These are phyloP conservation scores for Lepilemur septentrionalis DNA, from an alignment of 2,797 vertebrate species.

Conservation along the genomic window DNA sequence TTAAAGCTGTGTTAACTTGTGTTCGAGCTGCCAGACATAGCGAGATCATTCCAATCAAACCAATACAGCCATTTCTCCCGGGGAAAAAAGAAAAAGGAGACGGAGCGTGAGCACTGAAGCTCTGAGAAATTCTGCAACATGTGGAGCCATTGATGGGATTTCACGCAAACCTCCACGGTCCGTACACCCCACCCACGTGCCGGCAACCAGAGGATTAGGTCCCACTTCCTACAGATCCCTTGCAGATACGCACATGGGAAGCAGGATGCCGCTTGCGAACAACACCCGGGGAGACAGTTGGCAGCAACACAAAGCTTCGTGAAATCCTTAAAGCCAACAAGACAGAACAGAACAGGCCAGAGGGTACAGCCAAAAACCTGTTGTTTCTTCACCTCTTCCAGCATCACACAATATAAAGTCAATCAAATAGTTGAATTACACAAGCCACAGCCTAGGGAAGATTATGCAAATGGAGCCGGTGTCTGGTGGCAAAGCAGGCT, in stretches of 20 bases:
- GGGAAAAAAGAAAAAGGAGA: no score
- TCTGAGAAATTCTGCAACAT: neutral
- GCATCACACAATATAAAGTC: neutral
- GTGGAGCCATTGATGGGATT: constrained; percentile 26
- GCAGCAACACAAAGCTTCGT: constrained; percentile 54
- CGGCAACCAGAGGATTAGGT: accelerated
- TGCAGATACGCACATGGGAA: neutral
- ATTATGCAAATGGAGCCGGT: neutral
- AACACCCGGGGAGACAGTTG: constrained; percentile 58
- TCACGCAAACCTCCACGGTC: neutral
- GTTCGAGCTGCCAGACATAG: constrained; percentile 7
- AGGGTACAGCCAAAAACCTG: neutral
- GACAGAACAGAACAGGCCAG: constrained; percentile 49
- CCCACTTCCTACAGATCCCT: neutral
- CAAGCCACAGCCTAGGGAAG: neutral
- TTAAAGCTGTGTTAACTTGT: constrained; percentile 9
- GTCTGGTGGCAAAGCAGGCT: neutral
- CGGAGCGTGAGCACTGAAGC: neutral
- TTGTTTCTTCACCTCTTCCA: neutral
- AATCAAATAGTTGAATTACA: neutral
- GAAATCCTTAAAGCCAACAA: constrained; percentile 39
- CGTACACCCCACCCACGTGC: neutral
- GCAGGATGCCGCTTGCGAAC: neutral
- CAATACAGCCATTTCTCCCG: neutral
- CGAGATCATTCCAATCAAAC: neutral